Evolutionary conservation across 2,113 vertebrate species (phyloP).

Genomic region (Ceratotherium simum): DNA sequence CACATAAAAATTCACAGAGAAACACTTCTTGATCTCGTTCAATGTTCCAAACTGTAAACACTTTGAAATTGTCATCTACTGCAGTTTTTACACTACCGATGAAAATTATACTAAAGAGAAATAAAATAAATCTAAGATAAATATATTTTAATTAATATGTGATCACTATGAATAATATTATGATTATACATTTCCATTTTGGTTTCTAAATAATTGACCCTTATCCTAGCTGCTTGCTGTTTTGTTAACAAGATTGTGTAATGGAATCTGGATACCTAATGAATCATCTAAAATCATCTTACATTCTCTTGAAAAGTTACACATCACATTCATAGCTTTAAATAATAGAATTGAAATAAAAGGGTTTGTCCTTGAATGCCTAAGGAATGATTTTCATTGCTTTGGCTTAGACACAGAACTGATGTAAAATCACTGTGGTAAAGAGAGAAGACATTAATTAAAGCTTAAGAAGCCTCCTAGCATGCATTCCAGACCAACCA

Average conservation of each 20-base stretch:
- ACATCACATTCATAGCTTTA: constrained; percentile 1
- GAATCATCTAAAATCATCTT: constrained; percentile 45
- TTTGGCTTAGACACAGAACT: not conserved
- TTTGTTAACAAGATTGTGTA: constrained; percentile 44
- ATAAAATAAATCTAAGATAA: constrained; percentile 27
- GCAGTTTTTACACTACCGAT: not conserved
- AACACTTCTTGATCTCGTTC: not conserved
- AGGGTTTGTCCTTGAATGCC: not conserved
- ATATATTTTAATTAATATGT: constrained; percentile 49
- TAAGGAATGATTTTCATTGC: constrained; percentile 45
- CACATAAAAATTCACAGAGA: not conserved
- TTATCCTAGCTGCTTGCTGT: not conserved
- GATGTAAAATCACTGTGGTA: not conserved
- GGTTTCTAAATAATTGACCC: constrained; percentile 42
- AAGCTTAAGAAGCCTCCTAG: not conserved
- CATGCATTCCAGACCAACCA: not conserved
- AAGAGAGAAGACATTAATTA: constrained; percentile 32
- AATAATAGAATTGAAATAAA: constrained; percentile 59
- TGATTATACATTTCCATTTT: constrained; percentile 47
- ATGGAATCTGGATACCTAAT: not conserved
- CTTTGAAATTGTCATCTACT: not conserved
- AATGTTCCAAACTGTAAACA: constrained; percentile 28
- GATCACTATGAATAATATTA: constrained; percentile 45
- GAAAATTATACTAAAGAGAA: constrained; percentile 44
- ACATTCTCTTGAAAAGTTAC: constrained; percentile 45